Evolutionary conservation across 2,888 invertebrate genomes (phyloP).

Genomic region (Cryptocephalus moraei): DNA sequence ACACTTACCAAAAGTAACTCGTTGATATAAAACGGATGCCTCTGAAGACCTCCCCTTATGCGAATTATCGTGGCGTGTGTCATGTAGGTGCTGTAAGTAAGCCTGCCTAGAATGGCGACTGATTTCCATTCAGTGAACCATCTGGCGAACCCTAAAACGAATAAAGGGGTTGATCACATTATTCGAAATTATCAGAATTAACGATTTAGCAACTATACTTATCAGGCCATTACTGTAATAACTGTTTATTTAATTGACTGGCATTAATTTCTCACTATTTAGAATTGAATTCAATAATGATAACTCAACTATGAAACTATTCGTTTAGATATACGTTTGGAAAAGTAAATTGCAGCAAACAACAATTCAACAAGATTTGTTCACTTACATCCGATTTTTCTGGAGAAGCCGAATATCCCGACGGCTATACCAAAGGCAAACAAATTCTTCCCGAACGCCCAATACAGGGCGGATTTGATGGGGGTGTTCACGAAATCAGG

Average conservation of each 20-base stretch:
- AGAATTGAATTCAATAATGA: no score
- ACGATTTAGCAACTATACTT: no score
- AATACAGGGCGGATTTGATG: constrained; percentile 36
- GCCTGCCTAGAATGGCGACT: constrained; percentile 22
- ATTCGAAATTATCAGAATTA: no score
- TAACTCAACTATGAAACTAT: no score
- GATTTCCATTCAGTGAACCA: constrained; percentile 20
- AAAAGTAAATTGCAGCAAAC: no score
- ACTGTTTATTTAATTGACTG: no score
- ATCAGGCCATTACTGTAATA: no score
- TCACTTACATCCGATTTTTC: constrained; percentile 22
- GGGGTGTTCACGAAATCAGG: constrained; percentile 29
- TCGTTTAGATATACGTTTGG: no score
- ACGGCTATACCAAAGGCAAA: constrained; percentile 32
- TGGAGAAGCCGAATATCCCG: constrained; percentile 20
- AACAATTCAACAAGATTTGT: no score
- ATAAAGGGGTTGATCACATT: no score
- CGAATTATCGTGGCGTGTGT: constrained; percentile 21
- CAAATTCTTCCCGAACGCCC: constrained; percentile 33
- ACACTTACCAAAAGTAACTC: constrained; percentile 19
- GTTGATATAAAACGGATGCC: constrained; percentile 17
- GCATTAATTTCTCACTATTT: no score
- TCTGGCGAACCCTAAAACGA: constrained; percentile 19
- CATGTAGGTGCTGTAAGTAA: constrained; percentile 27
- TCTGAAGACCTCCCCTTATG: constrained; percentile 15